Conservation (phyloP, 2,797 vertebrate genomes). For the Typhlichthys eigenmanni region DNA sequence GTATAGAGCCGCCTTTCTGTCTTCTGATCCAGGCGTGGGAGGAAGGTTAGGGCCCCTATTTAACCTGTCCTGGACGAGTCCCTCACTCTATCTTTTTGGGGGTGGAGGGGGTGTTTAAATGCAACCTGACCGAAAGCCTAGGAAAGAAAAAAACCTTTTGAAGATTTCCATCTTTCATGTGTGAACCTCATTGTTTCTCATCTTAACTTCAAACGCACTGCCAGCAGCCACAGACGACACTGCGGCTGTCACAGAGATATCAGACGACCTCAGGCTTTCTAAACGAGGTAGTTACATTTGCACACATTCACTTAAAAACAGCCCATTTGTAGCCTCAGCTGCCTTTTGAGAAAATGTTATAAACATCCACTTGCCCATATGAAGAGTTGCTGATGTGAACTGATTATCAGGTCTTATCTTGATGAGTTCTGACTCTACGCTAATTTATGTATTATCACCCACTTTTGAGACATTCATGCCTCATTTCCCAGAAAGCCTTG, state of each 20-base stretch:
- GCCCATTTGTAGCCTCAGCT: constrained; percentile 32
- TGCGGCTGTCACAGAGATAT: constrained; percentile 46
- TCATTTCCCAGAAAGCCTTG: constrained; percentile 35
- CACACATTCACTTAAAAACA: constrained; percentile 26
- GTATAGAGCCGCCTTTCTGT: constrained; percentile 39
- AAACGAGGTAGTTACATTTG: constrained; percentile 36
- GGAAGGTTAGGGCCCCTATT: constrained; percentile 42
- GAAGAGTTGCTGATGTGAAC: constrained; percentile 33
- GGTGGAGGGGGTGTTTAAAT: background rate
- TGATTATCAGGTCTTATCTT: constrained; percentile 43
- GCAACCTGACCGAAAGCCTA: constrained; percentile 42
- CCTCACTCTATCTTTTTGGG: constrained; percentile 26
- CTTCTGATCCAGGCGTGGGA: constrained; percentile 26
- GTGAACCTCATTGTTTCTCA: constrained; percentile 68
- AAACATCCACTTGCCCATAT: constrained; percentile 50
- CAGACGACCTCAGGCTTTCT: constrained; percentile 46
- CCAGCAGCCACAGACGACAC: constrained; percentile 54
- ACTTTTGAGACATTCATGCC: background rate
- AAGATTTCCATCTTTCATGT: constrained; percentile 71
- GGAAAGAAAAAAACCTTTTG: constrained; percentile 43
- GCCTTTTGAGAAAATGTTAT: constrained; percentile 38
- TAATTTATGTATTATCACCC: constrained; percentile 43
- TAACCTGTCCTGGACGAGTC: constrained; percentile 46
- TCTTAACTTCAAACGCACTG: constrained; percentile 69
- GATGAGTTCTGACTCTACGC: constrained; percentile 44